Conservation (phyloP, 2,797 vertebrate genomes). For the Sciaenops ocellatus region DNA sequence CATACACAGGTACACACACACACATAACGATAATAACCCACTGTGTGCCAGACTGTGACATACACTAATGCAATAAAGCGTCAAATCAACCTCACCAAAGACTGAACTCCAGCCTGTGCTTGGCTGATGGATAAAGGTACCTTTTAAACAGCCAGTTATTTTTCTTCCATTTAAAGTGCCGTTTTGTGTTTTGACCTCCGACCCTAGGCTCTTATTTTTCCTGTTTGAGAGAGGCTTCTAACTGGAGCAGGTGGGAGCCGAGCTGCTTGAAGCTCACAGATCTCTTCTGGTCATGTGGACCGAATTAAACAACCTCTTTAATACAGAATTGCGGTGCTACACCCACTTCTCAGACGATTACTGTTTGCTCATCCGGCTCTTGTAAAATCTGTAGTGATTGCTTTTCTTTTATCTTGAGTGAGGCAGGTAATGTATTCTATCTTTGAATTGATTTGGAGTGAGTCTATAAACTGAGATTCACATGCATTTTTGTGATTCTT, state of each 20-base stretch:
- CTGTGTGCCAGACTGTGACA: constrained; percentile 59
- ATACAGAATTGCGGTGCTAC: constrained; percentile 19
- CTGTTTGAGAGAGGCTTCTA: constrained; percentile 53
- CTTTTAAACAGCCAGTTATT: constrained; percentile 57
- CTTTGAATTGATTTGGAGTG: constrained; percentile 18
- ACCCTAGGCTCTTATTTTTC: constrained; percentile 49
- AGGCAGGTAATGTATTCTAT: background rate
- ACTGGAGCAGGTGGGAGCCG: constrained; percentile 52
- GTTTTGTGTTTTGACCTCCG: constrained; percentile 62
- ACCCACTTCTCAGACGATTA: constrained; percentile 1
- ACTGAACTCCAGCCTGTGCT: constrained; percentile 34
- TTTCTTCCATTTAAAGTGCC: constrained; percentile 53
- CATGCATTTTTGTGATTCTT: constrained; percentile 28
- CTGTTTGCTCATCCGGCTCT: constrained; percentile 29
- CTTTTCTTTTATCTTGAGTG: constrained; percentile 40
- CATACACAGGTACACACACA: constrained; percentile 9
- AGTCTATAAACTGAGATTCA: constrained; percentile 33
- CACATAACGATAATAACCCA: constrained; percentile 6
- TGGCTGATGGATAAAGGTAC: constrained; percentile 40
- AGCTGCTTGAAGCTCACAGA: constrained; percentile 12
- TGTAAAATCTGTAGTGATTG: constrained; percentile 38
- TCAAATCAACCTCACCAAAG: constrained; percentile 65
- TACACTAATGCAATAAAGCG: constrained; percentile 68
- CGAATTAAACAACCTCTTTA: constrained; percentile 45
- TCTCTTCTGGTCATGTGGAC: constrained; percentile 43